Evolutionary conservation across 2,888 invertebrate species (phyloP), one percentile per base, ranked within the genome.

Genomic region (Bombylius discolor): DNA sequence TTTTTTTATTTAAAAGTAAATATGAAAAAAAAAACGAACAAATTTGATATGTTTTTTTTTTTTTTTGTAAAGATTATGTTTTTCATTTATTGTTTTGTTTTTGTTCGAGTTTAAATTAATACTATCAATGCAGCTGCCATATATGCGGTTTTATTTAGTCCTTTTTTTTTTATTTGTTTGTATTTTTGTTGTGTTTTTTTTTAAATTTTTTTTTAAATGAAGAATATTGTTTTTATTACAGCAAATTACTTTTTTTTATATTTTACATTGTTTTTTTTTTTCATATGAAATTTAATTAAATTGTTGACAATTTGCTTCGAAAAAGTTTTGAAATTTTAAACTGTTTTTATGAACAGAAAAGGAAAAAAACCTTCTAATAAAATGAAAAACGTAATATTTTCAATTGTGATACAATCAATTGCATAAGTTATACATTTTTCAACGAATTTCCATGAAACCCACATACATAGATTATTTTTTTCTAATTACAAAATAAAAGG

Each of bases 171-270:
- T 3, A 23, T 23, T 36, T 42, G 12, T 42, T 42, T 42, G 8
- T 42, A 42, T 42, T 42, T 11, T 11, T 42, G 34, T 11, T 39
- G 6, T 39, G 11, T 9, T 36, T 6, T 39, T 7, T 39, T 39
- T 39, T 39, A 11, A 7, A 39, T 39, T 39, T 36, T 6, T 36
- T 36, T 36, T 36, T 36, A 5, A 36, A 23, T 23, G 23, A 3
- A 23, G 23, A 23, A 8, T 36, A 6, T 36, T 36, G 6, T 36
- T 36, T 42, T 42, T 42, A 42, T 42, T 7, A 7, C 7, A 7
- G 34, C 34, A 36, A 36, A 56, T 57, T 45, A 33, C 32, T 47
- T 47, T 32, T 52, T 52, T 52, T 52, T 44, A 47, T 45, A 44
- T 52, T 42, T 50, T 36, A 52, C 12, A 34, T 51, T 39, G 14